Evolutionary conservation across 2,888 invertebrate species (phyloP).

Genomic region (Stenodera caucasica): DNA sequence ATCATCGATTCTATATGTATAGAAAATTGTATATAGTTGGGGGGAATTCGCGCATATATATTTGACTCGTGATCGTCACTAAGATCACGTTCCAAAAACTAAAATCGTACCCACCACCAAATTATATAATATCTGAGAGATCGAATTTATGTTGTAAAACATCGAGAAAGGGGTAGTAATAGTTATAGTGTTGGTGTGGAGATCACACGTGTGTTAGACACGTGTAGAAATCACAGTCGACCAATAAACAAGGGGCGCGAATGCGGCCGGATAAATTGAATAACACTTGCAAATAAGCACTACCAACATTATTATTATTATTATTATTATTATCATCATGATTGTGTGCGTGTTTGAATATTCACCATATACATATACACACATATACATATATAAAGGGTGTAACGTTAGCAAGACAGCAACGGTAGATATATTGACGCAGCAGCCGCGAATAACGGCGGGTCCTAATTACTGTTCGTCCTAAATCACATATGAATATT

Average conservation of each 20-base stretch:
- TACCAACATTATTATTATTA: constrained; percentile 46
- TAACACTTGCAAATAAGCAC: constrained; percentile 59
- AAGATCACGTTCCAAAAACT: background rate
- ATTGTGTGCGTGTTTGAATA: constrained; percentile 47
- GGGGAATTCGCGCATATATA: background rate
- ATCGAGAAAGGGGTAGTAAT: background rate
- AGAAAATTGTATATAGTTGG: no score
- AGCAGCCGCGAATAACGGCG: constrained; percentile 52
- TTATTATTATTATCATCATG: no score
- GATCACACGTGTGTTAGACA: constrained; percentile 51
- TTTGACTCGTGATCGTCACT: background rate
- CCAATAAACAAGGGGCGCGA: constrained; percentile 55
- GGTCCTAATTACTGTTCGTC: constrained; percentile 50
- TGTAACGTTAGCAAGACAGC: constrained; percentile 46
- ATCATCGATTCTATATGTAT: no score
- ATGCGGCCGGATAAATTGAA: constrained; percentile 58
- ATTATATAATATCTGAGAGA: background rate
- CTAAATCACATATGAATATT: constrained; percentile 54
- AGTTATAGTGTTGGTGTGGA: background rate
- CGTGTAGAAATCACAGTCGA: constrained; percentile 54
- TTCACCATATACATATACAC: constrained; percentile 1
- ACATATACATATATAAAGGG: background rate
- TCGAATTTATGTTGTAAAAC: background rate
- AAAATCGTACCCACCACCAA: background rate
- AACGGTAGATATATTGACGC: constrained; percentile 51